Evolutionary conservation across 2,888 invertebrate species (phyloP).

Genomic region (Parasteatoda lunata): DNA sequence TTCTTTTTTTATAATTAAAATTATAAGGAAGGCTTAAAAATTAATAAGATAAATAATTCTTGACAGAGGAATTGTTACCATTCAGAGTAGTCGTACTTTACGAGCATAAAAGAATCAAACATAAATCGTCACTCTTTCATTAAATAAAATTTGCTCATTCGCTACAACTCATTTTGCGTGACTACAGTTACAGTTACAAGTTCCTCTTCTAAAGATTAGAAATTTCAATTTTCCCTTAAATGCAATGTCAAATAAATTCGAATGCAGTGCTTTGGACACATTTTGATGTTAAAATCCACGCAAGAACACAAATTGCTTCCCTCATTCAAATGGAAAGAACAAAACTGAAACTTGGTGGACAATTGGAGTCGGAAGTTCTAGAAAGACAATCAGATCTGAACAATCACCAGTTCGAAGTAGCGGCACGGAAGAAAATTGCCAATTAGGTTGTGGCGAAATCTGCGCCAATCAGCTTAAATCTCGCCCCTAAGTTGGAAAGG

Average conservation of each 20-base stretch:
- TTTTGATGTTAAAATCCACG: background rate
- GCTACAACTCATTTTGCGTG: too few relatives aligned
- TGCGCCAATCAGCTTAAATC: slow-evolving; percentile 56
- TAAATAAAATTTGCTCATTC: too few relatives aligned
- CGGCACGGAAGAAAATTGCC: slow-evolving; percentile 35
- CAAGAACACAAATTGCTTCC: background rate
- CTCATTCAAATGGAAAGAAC: background rate
- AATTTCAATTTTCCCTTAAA: background rate
- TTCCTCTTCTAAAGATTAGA: too few relatives aligned
- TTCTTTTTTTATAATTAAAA: too few relatives aligned
- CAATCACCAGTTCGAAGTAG: slow-evolving; percentile 16
- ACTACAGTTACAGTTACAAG: too few relatives aligned
- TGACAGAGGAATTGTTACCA: too few relatives aligned
- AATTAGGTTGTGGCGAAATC: slow-evolving; percentile 55
- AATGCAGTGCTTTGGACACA: background rate
- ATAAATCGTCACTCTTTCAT: too few relatives aligned
- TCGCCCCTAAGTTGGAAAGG: slow-evolving; percentile 20
- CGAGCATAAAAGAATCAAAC: too few relatives aligned
- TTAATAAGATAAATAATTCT: too few relatives aligned
- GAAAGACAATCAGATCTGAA: slow-evolving; percentile 1
- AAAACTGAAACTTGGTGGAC: background rate
- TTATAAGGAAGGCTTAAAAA: too few relatives aligned
- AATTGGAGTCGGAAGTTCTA: background rate
- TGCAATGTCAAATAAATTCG: background rate
- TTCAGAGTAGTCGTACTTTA: too few relatives aligned